These are phyloP conservation scores for Nemoura dubitans DNA, from an alignment of 2,888 invertebrate genomes.

Conservation along the genomic window DNA sequence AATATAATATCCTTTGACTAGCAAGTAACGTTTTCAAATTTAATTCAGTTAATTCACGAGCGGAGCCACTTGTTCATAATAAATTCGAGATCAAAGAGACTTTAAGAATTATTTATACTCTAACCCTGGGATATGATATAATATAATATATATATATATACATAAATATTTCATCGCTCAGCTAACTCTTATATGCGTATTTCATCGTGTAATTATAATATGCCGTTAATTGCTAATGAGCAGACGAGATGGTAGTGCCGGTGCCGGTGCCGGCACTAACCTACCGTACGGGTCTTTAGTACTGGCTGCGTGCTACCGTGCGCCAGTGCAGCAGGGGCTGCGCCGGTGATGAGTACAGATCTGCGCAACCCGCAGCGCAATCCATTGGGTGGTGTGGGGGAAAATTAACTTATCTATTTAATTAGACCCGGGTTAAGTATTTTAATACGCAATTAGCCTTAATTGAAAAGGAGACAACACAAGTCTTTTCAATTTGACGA, in stretches of 20 bases:
- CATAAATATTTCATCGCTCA: slow-evolving; percentile 37
- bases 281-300: too few species aligned
- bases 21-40: slow-evolving; percentile 36
- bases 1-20: slow-evolving; percentile 27
- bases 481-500: slow-evolving; percentile 21
- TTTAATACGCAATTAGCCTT: slow-evolving; percentile 38
- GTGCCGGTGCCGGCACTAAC: neutral
- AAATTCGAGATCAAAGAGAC: slow-evolving; percentile 33
- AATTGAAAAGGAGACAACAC: slow-evolving; percentile 39
- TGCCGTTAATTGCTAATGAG: slow-evolving; percentile 44
- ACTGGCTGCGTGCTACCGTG: too few species aligned
- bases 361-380: too few species aligned
- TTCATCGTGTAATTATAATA: slow-evolving; percentile 41
- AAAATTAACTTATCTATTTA: slow-evolving; percentile 36
- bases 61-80: slow-evolving; percentile 15
- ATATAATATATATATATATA: too few species aligned
- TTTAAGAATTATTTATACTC: slow-evolving; percentile 31
- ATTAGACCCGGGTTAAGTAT: slow-evolving; percentile 27
- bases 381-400: neutral
- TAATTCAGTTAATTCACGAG: slow-evolving; percentile 31
- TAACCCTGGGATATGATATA: neutral
- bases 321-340: too few species aligned
- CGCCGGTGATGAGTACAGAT: too few species aligned
- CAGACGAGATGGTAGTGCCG: neutral
- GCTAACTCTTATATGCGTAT: slow-evolving; percentile 38